Percentiles rank a stretch among this genome's conserved stretches.
Conservation (phyloP, 2,113 vertebrate species). For the Cichladusa arquata region DNA sequence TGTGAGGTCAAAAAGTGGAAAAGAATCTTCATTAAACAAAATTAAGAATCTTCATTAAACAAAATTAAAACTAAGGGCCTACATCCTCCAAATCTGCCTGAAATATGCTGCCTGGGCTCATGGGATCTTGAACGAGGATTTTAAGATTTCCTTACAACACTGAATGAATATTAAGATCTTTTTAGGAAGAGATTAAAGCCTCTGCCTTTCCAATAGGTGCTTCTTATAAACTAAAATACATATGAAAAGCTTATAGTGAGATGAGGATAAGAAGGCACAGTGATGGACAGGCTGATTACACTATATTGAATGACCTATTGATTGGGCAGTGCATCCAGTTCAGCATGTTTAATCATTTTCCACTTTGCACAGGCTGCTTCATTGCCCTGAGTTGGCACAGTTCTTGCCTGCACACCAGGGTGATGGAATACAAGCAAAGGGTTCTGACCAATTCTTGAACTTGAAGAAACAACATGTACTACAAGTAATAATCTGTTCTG, state of each 20-base stretch:
- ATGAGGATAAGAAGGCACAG: background rate
- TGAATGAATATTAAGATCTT: background rate
- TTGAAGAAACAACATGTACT: background rate
- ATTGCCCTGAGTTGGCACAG: background rate
- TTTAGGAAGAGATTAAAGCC: background rate
- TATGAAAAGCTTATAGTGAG: background rate
- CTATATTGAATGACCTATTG: background rate
- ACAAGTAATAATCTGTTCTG: background rate
- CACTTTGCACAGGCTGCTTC: background rate
- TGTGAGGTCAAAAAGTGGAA: background rate
- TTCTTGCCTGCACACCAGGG: background rate
- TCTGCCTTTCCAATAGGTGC: background rate
- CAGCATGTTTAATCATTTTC: background rate
- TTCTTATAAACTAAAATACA: background rate
- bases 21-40: background rate
- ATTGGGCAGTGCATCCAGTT: background rate
- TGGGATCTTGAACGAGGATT: background rate
- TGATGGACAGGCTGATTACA: background rate
- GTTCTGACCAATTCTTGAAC: background rate
- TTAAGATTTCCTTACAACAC: background rate
- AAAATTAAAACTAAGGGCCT: background rate
- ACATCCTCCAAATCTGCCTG: background rate
- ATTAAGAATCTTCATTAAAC: background rate
- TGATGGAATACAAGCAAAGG: background rate
- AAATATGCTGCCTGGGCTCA: background rate